Evolutionary conservation across 2,113 vertebrate genomes (phyloP).

Genomic region (Mellivora capensis): DNA sequence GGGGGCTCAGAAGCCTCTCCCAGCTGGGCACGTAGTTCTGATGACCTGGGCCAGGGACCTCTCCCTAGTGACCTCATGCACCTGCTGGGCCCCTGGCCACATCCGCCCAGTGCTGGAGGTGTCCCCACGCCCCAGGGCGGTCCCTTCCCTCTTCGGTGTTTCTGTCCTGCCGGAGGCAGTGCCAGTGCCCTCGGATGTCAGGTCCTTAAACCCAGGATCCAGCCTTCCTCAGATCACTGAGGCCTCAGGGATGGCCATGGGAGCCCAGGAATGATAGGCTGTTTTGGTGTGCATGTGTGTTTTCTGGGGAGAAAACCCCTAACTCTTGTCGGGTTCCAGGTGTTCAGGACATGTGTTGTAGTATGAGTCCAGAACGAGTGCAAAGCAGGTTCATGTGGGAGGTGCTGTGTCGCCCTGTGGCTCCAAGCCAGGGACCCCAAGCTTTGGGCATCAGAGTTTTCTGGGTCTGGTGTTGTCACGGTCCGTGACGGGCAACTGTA

Average conservation of each 20-base stretch:
- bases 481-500: not conserved
- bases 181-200: rapidly evolving
- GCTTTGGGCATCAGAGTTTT: not conserved
- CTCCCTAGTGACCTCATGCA: not conserved
- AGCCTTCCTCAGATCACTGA: not conserved
- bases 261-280: not conserved
- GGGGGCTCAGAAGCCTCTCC: not conserved
- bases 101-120: too few species aligned
- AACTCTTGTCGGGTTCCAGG: not conserved
- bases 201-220: not conserved
- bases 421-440: not conserved
- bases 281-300: not conserved
- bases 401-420: rapidly evolving
- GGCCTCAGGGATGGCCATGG: not conserved
- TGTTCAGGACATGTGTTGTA: not conserved
- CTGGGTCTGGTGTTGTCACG: not conserved
- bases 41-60: not conserved
- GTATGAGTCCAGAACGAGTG: rapidly evolving
- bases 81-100: not conserved
- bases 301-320: not conserved
- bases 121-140: not conserved
- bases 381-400: rapidly evolving
- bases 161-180: rapidly evolving
- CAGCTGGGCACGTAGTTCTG: not conserved
- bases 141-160: not conserved